phyloP scores from a whole-genome alignment of 1,140 invertebrate species.

The Drosophila orosa region DNA sequence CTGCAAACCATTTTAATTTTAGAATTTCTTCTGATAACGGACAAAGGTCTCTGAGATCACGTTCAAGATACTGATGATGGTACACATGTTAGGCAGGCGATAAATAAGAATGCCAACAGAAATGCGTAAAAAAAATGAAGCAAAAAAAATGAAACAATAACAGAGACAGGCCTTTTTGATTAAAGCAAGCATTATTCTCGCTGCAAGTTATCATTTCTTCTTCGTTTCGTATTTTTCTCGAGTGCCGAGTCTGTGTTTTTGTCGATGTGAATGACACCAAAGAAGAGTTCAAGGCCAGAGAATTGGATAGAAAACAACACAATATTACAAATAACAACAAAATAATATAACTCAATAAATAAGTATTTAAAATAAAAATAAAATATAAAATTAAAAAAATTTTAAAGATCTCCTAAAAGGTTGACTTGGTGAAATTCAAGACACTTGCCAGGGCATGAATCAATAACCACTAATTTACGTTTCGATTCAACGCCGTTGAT shows the following conservation, averaged over 20 bases:
- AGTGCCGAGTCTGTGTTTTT: slow-evolving; percentile 6
- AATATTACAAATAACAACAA: slow-evolving; percentile 14
- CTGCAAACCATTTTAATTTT: not conserved
- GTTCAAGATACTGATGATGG: slow-evolving; percentile 13
- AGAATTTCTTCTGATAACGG: slow-evolving; percentile 2
- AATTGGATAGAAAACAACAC: slow-evolving; percentile 14
- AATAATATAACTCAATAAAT: not conserved
- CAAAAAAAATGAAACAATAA: not conserved
- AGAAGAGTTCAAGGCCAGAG: slow-evolving; percentile 29
- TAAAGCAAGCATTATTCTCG: slow-evolving; percentile 9
- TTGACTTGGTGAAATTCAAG: slow-evolving; percentile 15
- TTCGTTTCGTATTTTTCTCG: slow-evolving; percentile 18
- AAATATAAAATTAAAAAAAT: not conserved
- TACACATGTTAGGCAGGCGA: slow-evolving; percentile 17
- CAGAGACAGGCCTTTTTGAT: slow-evolving; percentile 19
- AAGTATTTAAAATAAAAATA: not conserved
- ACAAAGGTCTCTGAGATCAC: slow-evolving; percentile 8
- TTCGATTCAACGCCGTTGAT: slow-evolving; percentile 26
- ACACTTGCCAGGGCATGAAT: slow-evolving; percentile 6
- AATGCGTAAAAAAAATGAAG: not conserved
- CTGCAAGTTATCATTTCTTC: slow-evolving; percentile 39
- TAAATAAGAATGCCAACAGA: slow-evolving; percentile 12
- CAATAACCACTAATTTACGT: slow-evolving; percentile 26
- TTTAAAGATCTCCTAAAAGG: not conserved
- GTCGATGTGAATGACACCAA: slow-evolving; percentile 24